These are phyloP conservation scores for Lophotriccus pileatus DNA, from an alignment of 2,797 vertebrate species.

Conservation along the genomic window DNA sequence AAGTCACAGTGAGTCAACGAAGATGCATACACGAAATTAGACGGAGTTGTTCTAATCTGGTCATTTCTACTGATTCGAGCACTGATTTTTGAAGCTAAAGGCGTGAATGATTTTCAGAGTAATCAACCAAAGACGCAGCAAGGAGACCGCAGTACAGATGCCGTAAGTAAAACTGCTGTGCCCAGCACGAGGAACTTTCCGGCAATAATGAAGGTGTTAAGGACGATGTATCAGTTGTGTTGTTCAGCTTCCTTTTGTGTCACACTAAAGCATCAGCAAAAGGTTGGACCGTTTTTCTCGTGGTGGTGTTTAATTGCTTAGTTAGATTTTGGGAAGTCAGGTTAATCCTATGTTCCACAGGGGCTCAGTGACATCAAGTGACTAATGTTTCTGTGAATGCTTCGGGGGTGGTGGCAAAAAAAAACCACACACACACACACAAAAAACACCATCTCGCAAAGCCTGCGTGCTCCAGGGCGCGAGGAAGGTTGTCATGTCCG, in stretches of 20 bases:
- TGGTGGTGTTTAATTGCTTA: background rate
- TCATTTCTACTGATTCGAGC: background rate
- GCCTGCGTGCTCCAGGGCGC: background rate
- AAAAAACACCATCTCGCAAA: background rate
- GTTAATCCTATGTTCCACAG: background rate
- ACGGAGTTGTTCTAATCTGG: background rate
- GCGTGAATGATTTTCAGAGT: background rate
- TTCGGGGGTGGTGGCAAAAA: background rate
- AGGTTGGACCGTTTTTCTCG: background rate
- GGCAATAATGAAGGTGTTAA: background rate
- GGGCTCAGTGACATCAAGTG: background rate
- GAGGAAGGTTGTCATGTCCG: background rate
- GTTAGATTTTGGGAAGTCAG: background rate
- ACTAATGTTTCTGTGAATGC: background rate
- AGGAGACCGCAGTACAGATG: background rate
- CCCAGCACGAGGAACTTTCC: conserved; percentile 3
- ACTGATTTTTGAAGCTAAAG: background rate
- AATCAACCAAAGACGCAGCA: background rate
- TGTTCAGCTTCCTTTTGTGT: conserved; percentile 30
- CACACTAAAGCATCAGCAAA: background rate
- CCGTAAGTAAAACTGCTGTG: conserved; percentile 13
- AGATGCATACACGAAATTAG: background rate
- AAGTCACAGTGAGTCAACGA: background rate
- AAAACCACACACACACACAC: too few relatives aligned
- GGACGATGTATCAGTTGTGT: background rate